A percentile compares a stretch with the other conserved stretches of the same genome.
Evolutionary conservation across 2,113 vertebrate genomes (phyloP).

Genomic region (Tachysurus vachellii): DNA sequence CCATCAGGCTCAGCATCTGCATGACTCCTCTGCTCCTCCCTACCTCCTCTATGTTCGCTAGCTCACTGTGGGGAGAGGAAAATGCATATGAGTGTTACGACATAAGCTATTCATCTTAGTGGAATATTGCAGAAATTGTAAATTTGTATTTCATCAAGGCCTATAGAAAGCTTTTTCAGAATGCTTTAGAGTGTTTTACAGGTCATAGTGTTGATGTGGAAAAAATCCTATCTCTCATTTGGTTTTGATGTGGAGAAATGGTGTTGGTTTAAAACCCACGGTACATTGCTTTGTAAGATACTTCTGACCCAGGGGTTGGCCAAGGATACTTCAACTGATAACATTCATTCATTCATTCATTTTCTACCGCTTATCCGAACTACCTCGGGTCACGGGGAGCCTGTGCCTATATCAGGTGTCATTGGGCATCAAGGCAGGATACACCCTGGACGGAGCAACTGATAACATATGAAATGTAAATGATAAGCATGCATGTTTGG

Average conservation of each 20-base stretch:
- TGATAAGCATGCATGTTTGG: neutral
- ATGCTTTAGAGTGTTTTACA: neutral
- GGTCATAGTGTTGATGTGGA: neutral
- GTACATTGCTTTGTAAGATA: neutral
- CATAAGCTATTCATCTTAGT: slow-evolving; percentile 22
- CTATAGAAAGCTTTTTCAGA: neutral
- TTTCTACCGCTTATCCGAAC: no score
- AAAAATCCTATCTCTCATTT: neutral
- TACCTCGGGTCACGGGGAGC: no score
- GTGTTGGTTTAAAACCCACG: neutral
- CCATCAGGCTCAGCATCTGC: slow-evolving; percentile 67
- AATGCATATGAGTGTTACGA: slow-evolving; percentile 53
- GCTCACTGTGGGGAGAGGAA: slow-evolving; percentile 56
- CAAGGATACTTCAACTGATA: no score
- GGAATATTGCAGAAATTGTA: slow-evolving; percentile 3
- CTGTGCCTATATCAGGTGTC: no score
- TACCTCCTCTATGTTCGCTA: slow-evolving; percentile 55
- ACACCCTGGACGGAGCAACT: no score
- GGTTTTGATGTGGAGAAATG: neutral
- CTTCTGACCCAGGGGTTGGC: neutral
- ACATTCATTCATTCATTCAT: no score
- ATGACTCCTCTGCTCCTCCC: slow-evolving; percentile 58
- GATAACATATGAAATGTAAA: slow-evolving; percentile 13
- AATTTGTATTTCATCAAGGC: slow-evolving; percentile 23
- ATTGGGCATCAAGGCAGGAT: no score